Percentiles rank a stretch among this genome's conserved stretches.
Conservation (phyloP, 2,888 invertebrate genomes). For the Pardosa pseudoannulata region DNA sequence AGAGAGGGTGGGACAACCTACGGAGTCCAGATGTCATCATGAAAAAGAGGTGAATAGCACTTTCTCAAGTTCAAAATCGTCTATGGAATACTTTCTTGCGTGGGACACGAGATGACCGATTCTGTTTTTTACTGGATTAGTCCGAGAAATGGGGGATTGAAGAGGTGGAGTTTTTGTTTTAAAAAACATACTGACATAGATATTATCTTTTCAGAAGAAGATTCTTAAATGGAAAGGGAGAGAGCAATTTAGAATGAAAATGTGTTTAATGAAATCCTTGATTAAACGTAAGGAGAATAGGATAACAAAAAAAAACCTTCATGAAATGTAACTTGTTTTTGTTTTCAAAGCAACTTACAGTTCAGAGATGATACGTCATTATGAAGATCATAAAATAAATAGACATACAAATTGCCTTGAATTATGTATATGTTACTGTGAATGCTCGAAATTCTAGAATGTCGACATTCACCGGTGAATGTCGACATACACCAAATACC, state of each 20-base stretch:
- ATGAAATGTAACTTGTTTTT: too few species aligned
- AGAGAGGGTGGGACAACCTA: background rate
- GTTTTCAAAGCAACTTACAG: too few species aligned
- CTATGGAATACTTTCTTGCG: background rate
- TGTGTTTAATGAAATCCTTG: too few species aligned
- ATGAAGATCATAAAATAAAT: too few species aligned
- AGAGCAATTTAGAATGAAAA: background rate
- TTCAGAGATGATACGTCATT: too few species aligned
- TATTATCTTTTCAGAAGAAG: constrained; percentile 25
- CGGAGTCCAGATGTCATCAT: background rate
- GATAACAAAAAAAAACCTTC: too few species aligned
- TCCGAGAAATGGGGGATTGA: background rate
- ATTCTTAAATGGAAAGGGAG: constrained; percentile 6
- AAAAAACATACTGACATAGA: constrained; percentile 55
- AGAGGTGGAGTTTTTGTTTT: constrained; percentile 38
- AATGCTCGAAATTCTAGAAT: too few species aligned
- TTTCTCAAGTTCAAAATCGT: background rate
- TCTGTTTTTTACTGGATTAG: background rate
- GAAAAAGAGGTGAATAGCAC: background rate
- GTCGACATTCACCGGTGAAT: too few species aligned
- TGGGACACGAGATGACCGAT: background rate
- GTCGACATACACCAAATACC: too few species aligned
- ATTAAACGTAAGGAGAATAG: too few species aligned
- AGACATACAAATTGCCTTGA: too few species aligned
- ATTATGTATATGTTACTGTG: too few species aligned